Evolutionary conservation across 2,113 vertebrate genomes (phyloP).

Genomic region (Oreochromis spilurus): DNA sequence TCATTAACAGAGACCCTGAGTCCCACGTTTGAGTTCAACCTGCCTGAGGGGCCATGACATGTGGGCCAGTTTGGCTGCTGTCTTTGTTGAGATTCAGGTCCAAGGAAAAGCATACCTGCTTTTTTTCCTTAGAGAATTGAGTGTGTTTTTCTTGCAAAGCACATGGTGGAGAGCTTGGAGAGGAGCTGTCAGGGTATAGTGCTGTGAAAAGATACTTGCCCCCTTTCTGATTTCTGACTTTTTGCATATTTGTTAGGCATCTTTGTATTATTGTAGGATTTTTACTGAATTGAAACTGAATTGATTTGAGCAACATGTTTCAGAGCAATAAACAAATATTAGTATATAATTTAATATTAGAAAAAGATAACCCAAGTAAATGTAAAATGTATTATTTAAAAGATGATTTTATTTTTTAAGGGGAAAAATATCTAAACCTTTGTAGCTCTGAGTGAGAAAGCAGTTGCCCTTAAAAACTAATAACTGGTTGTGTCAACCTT

Average conservation of each 20-base stretch:
- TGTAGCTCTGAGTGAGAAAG: not conserved
- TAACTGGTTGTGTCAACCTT: rapidly evolving
- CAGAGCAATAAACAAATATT: not conserved
- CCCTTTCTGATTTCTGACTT: not conserved
- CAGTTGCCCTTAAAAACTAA: not conserved
- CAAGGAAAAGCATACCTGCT: not conserved
- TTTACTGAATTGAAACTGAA: not conserved
- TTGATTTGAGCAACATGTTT: not conserved
- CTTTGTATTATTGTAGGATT: not conserved
- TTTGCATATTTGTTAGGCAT: not conserved
- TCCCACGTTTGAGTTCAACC: not conserved
- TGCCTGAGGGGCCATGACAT: not conserved
- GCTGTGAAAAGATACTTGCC: not conserved
- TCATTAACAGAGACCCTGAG: not conserved
- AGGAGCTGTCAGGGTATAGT: not conserved
- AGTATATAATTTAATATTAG: not conserved
- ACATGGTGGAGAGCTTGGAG: not conserved
- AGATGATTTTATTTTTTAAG: not conserved
- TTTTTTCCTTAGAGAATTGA: not conserved
- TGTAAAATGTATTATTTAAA: not conserved
- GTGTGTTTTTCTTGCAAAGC: not conserved
- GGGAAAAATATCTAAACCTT: not conserved
- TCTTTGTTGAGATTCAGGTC: not conserved
- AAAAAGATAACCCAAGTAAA: not conserved
- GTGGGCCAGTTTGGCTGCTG: not conserved